Percentiles rank a stretch among this genome's conserved stretches.
Conservation (phyloP, 1,140 invertebrate species). For the Augochlora pura region DNA sequence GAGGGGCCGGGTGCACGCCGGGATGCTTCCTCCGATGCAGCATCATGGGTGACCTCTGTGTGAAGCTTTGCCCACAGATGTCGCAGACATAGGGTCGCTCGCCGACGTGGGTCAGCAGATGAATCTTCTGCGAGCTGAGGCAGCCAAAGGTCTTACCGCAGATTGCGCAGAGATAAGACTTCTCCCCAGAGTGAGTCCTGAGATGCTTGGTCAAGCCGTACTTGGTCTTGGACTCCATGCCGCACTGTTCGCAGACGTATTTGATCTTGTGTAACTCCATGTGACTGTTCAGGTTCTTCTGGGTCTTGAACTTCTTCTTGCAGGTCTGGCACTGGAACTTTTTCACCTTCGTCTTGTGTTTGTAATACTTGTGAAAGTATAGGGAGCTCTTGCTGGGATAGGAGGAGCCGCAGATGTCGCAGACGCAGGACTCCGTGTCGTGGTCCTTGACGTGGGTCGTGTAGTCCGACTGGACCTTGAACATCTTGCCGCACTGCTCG, state of each 20-base stretch:
- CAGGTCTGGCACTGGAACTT: slow-evolving; percentile 79
- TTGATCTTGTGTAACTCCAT: slow-evolving; percentile 78
- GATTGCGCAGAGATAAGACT: slow-evolving; percentile 83
- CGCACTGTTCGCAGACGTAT: slow-evolving; percentile 82
- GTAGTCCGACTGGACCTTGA: slow-evolving; percentile 80
- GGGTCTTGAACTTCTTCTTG: slow-evolving; percentile 77
- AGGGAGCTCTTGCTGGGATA: slow-evolving; percentile 78
- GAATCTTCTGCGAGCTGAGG: slow-evolving; percentile 76
- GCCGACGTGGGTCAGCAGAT: slow-evolving; percentile 79
- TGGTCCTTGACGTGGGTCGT: slow-evolving; percentile 79
- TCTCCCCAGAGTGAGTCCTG: slow-evolving; percentile 84
- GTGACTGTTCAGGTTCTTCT: slow-evolving; percentile 77
- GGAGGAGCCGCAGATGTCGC: slow-evolving; percentile 82
- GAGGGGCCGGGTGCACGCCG: slow-evolving; percentile 76
- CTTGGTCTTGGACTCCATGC: slow-evolving; percentile 83
- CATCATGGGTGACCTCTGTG: slow-evolving; percentile 78
- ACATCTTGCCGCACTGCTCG: slow-evolving; percentile 83
- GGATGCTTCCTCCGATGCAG: slow-evolving; percentile 81
- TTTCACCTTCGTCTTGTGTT: slow-evolving; percentile 79
- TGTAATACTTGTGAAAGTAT: slow-evolving; percentile 74
- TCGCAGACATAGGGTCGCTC: slow-evolving; percentile 81
- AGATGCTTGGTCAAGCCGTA: slow-evolving; percentile 83
- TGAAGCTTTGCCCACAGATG: slow-evolving; percentile 79
- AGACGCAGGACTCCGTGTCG: slow-evolving; percentile 76
- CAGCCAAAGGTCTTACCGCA: slow-evolving; percentile 83